Conservation (phyloP, 1,140 invertebrate species). For the Hydropsyche tenuis region DNA sequence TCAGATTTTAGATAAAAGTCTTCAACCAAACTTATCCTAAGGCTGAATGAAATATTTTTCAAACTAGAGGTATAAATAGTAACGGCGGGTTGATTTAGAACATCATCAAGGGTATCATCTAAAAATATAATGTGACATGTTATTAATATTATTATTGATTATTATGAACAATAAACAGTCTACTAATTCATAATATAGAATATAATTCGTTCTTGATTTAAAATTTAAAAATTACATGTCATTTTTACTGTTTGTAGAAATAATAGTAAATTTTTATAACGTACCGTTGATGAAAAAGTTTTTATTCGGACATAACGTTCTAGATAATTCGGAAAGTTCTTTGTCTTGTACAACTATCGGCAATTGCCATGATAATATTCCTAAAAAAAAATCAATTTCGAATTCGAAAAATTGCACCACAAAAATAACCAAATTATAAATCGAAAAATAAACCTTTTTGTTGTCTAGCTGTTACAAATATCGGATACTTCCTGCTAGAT, state of each 20-base stretch:
- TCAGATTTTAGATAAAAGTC: conserved; percentile 66
- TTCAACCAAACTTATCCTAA: conserved; percentile 62
- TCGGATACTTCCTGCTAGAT: conserved; percentile 63
- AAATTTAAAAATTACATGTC: background rate
- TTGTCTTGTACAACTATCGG: conserved; percentile 65
- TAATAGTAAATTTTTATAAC: background rate
- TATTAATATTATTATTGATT: no score
- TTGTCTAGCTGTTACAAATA: conserved; percentile 72
- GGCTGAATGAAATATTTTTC: conserved; percentile 60
- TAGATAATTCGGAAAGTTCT: conserved; percentile 65
- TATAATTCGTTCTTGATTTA: background rate
- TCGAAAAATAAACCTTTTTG: conserved; percentile 61
- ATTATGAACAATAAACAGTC: no score
- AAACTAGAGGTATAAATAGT: conserved; percentile 67
- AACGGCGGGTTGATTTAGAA: conserved; percentile 62
- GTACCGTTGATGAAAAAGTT: conserved; percentile 54
- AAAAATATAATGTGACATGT: background rate
- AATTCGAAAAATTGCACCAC: conserved; percentile 40
- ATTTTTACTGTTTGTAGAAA: conserved; percentile 13
- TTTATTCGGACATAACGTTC: conserved; percentile 71
- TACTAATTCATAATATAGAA: background rate
- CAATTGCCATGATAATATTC: conserved; percentile 72
- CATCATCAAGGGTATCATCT: conserved; percentile 50
- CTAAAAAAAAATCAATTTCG: conserved; percentile 49
- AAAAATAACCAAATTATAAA: background rate